Evolutionary conservation across 2,888 invertebrate species (phyloP).

Genomic region (Danaus chrysippus): DNA sequence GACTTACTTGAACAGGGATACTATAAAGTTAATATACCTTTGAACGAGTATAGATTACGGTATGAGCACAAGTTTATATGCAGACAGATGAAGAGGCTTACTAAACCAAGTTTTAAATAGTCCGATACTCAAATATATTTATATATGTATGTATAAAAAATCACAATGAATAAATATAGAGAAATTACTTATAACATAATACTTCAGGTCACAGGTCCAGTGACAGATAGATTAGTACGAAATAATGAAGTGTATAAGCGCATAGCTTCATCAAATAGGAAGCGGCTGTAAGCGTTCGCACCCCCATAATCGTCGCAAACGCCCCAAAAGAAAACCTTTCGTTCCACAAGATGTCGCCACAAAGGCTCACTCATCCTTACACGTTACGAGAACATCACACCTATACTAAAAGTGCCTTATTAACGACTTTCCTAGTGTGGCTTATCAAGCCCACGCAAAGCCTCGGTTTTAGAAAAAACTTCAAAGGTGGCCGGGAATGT

Average conservation of each 20-base stretch:
- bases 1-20: neutral
- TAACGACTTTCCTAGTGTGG: constrained; percentile 65
- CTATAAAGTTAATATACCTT: neutral
- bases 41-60: neutral
- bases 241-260: neutral
- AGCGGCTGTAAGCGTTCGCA: constrained; percentile 24
- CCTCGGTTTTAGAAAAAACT: constrained; percentile 63
- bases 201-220: too few species aligned
- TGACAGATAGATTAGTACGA: neutral
- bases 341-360: constrained; percentile 43
- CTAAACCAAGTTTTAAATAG: too few species aligned
- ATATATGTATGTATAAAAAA: too few species aligned
- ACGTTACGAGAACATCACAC: constrained; percentile 56
- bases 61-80: too few species aligned
- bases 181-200: too few species aligned
- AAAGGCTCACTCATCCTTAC: constrained; percentile 62
- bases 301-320: constrained; percentile 36
- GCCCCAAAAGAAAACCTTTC: constrained; percentile 50
- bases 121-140: too few species aligned
- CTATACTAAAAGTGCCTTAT: constrained; percentile 73
- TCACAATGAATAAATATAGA: too few species aligned
- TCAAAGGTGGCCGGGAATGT: constrained; percentile 71
- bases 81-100: too few species aligned
- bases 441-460: constrained; percentile 71
- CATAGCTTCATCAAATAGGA: constrained; percentile 12